Conservation (phyloP, 2,888 invertebrate genomes). For the Hoplodrina blanda region DNA sequence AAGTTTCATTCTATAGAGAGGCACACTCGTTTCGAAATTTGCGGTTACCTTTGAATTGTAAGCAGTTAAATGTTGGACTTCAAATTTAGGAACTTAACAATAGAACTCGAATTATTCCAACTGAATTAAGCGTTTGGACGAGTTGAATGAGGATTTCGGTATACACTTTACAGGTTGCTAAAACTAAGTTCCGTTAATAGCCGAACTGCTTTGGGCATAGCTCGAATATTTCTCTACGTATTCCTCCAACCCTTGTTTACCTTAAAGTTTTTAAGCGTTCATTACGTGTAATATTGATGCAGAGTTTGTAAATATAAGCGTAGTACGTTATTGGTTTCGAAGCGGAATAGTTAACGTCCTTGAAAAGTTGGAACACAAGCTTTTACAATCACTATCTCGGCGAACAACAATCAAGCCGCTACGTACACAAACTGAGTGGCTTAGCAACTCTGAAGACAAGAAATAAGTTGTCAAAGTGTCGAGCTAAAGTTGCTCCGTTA, state of each 20-base stretch:
- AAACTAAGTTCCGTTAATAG: constrained; percentile 84
- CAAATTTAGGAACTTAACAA: constrained; percentile 89
- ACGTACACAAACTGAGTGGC: constrained; percentile 84
- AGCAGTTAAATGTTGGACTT: constrained; percentile 89
- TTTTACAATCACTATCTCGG: constrained; percentile 71
- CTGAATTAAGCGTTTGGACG: constrained; percentile 87
- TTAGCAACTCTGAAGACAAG: constrained; percentile 86
- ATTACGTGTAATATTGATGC: constrained; percentile 58
- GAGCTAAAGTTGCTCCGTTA: constrained; percentile 87
- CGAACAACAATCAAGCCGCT: constrained; percentile 81
- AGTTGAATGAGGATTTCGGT: constrained; percentile 86
- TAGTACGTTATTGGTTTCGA: constrained; percentile 48
- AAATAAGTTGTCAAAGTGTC: constrained; percentile 91
- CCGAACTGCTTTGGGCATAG: constrained; percentile 77
- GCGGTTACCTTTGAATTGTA: constrained; percentile 90
- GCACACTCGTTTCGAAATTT: constrained; percentile 88
- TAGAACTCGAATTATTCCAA: constrained; percentile 89
- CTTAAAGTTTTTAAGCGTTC: constrained; percentile 66
- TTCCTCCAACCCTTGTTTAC: constrained; percentile 67
- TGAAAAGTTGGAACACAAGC: constrained; percentile 59
- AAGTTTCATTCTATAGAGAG: constrained; percentile 86
- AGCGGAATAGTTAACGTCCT: constrained; percentile 53
- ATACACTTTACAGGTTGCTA: constrained; percentile 83
- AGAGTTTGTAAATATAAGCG: constrained; percentile 42
- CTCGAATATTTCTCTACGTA: constrained; percentile 76